Conservation (phyloP, 2,113 vertebrate species). For the Alces alces region DNA sequence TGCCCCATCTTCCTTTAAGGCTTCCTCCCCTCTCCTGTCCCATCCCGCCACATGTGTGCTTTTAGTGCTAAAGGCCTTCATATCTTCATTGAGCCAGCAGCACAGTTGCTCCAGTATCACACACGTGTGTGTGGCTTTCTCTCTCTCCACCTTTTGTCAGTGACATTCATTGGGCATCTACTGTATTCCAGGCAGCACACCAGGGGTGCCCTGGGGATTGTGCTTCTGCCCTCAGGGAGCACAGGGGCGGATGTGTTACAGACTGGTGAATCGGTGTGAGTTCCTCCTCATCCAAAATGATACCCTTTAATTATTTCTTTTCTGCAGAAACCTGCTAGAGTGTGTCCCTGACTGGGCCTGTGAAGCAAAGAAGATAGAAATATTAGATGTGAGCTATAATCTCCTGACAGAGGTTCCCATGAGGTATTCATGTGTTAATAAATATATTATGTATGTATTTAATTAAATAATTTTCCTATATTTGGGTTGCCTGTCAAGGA, state of each 20-base stretch:
- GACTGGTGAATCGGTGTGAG: not conserved
- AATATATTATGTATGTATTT: not conserved
- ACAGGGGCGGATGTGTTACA: not conserved
- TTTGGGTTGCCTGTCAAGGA: not conserved
- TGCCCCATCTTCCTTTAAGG: not conserved
- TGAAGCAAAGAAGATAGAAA: conserved; percentile 94
- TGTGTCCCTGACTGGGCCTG: conserved; percentile 94
- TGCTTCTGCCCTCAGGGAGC: not conserved
- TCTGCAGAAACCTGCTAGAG: conserved; percentile 91
- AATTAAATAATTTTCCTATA: not conserved
- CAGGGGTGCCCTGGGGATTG: not conserved
- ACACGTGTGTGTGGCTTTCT: not conserved
- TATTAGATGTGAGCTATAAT: conserved; percentile 92
- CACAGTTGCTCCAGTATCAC: not conserved
- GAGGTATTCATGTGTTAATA: conserved; percentile 80
- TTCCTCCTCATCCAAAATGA: not conserved
- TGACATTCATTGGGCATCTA: not conserved
- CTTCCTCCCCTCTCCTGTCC: not conserved
- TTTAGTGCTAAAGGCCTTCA: not conserved
- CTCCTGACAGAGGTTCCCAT: conserved; percentile 88
- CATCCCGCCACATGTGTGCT: not conserved
- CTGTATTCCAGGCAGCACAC: not conserved
- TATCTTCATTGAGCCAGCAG: not conserved
- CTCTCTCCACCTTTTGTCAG: not conserved
- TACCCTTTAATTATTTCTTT: conserved; percentile 32